Base-by-base conservation (phyloP, 2,113 vertebrate genomes). In the Ceratotherium simum region DNA sequence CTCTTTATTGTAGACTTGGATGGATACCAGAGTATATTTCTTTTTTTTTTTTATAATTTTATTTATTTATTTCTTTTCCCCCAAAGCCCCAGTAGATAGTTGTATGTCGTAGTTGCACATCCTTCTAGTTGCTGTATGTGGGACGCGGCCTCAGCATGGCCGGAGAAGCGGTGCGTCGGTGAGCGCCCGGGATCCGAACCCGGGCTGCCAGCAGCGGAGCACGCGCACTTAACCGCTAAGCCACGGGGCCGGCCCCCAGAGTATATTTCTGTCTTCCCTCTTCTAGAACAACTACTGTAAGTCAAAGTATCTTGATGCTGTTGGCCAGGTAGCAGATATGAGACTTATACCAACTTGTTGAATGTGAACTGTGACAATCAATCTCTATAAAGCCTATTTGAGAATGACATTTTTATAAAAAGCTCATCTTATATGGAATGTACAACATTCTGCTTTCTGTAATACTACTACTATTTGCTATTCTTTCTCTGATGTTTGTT, bases 261-360 rank as follows among this genome's bases (percentile, higher is more conserved):
- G 54, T 60, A 60, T 56, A 90, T 91, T 29, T 82, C 23, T 82
- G 54, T 12, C 39, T 90, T 95, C 42, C 79, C 6, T 83, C 27
- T 91, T 67, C 31, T 56, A 75, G 58, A 92, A 48, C 39, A 78
- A 23, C 46, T 72, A 46, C 48, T n/a, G 14, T 58, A 33, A 31
- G 42, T 96, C 72, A 80, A 64, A 97, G 90, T 65, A 62, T 18
- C 62, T 84, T 89, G 51, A 82, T 90, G n/a, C 33, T 93, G 21
- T 70, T 90, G 70, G 21, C 20, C 46, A 87, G 62, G 27, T 65
- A 67, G 85, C 25, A 75, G 73, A 72, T 88, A 25, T 36, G 33
- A 87, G 67, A 70, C 20, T 29, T 0, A 2, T 56, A 76, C 27
- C 0, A 1, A 17, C 79, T 33, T 92, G 33, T 95, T 87, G 36